Conservation (phyloP, 2,797 vertebrate species). For the Poecile montanus region DNA sequence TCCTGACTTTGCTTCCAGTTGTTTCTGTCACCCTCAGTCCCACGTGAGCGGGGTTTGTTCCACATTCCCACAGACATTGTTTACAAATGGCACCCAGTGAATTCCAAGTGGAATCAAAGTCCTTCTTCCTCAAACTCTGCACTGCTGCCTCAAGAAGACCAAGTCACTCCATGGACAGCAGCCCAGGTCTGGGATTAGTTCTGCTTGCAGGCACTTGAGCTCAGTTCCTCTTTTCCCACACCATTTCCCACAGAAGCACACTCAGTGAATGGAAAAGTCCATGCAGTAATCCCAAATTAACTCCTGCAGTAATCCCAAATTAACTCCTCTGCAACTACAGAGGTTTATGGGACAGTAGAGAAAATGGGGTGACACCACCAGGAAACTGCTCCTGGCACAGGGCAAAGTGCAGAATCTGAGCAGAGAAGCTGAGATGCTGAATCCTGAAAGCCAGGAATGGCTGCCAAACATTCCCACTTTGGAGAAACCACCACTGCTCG, state of each 20-base stretch:
- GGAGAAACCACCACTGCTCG: too few species aligned
- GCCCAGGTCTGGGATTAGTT: not conserved
- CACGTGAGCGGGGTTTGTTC: accelerated
- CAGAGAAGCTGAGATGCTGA: not conserved
- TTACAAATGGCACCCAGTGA: not conserved
- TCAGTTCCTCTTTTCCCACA: not conserved
- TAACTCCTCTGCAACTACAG: not conserved
- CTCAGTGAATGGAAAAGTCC: not conserved
- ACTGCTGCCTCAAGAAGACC: not conserved
- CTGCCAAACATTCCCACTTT: not conserved
- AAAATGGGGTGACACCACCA: not conserved
- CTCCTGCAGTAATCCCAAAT: not conserved
- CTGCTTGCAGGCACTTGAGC: not conserved
- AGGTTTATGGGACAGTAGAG: not conserved
- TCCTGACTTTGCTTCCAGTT: not conserved
- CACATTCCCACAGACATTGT: not conserved
- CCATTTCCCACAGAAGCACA: not conserved
- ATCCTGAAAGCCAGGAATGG: not conserved
- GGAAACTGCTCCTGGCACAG: not conserved
- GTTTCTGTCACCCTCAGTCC: accelerated
- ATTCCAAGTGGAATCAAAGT: not conserved
- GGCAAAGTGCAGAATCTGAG: not conserved
- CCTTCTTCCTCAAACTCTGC: too few species aligned
- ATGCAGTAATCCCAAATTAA: not conserved
- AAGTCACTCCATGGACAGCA: not conserved